A percentile compares a stretch with the other conserved stretches of the same genome.
Conservation (phyloP, 2,888 invertebrate genomes). For the Zhuqinia jingwanae region DNA sequence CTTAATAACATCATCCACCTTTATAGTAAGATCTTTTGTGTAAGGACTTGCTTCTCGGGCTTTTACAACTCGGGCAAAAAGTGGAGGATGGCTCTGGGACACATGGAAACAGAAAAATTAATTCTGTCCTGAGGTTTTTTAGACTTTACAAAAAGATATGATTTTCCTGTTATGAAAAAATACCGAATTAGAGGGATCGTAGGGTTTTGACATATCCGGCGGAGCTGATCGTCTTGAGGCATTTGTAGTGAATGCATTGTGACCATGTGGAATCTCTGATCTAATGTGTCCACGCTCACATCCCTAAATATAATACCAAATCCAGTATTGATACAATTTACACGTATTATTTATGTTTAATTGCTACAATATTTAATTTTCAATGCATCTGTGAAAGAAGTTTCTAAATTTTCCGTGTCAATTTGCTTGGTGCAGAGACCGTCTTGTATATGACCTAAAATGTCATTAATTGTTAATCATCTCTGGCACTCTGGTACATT, state of each 20-base stretch:
- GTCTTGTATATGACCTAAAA: too few relatives aligned
- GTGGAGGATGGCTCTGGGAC: slow-evolving; percentile 90
- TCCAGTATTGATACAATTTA: neutral
- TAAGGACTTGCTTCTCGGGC: slow-evolving; percentile 97
- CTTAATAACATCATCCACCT: slow-evolving; percentile 95
- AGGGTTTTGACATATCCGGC: slow-evolving; percentile 62
- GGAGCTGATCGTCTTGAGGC: slow-evolving; percentile 56
- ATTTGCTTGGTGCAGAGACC: too few relatives aligned
- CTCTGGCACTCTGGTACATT: too few relatives aligned
- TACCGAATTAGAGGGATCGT: slow-evolving; percentile 33
- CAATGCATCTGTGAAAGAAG: too few relatives aligned
- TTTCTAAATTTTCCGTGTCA: too few relatives aligned
- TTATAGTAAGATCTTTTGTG: slow-evolving; percentile 94
- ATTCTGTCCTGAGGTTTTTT: neutral
- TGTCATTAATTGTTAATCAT: too few relatives aligned
- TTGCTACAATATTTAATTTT: too few relatives aligned
- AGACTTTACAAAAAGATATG: neutral
- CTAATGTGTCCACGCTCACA: slow-evolving; percentile 45
- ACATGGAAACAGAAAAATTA: neutral
- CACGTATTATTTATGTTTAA: neutral
- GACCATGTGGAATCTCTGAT: slow-evolving; percentile 51
- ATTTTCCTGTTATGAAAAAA: neutral
- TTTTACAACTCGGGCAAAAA: slow-evolving; percentile 94
- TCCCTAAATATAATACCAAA: slow-evolving; percentile 25
- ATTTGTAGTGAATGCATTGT: neutral